Evolutionary conservation across 2,888 invertebrate species (phyloP).

Genomic region (Neoaliturus tenellus): DNA sequence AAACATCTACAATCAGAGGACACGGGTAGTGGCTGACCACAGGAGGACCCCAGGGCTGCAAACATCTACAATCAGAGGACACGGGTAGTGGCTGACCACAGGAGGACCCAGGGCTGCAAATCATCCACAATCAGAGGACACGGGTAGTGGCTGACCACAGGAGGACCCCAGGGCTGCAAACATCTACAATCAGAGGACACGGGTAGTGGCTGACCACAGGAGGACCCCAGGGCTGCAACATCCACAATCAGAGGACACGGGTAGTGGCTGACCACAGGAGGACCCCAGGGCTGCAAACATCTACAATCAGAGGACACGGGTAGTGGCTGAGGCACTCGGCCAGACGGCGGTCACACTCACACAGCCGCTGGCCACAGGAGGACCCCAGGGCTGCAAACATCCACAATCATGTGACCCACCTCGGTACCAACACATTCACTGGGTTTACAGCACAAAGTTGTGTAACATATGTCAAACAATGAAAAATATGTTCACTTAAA

Average conservation of each 20-base stretch:
- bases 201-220: too few relatives aligned
- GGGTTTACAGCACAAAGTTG: too few relatives aligned
- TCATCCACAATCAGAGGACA: conserved; percentile 74
- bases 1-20: conserved; percentile 81
- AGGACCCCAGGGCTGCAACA: conserved; percentile 82
- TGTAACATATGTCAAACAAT: too few relatives aligned
- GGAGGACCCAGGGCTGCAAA: too few relatives aligned
- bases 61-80: conserved; percentile 61
- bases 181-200: conserved; percentile 80
- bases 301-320: conserved; percentile 78
- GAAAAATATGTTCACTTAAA: too few relatives aligned
- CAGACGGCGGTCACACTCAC: conserved; percentile 88
- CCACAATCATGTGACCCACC: too few relatives aligned
- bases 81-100: not conserved
- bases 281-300: conserved; percentile 72
- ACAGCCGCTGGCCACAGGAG: conserved; percentile 86
- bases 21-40: conserved; percentile 87
- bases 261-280: conserved; percentile 86
- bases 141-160: too few relatives aligned
- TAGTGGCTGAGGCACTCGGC: conserved; percentile 87
- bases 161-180: conserved; percentile 75
- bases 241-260: conserved; percentile 82
- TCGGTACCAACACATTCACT: too few relatives aligned
- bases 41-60: conserved; percentile 75
- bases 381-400: conserved; percentile 72